A percentile compares a stretch with the other conserved stretches of the same genome.
Conservation (phyloP, 1,140 invertebrate species). For the Conus ventricosus region DNA sequence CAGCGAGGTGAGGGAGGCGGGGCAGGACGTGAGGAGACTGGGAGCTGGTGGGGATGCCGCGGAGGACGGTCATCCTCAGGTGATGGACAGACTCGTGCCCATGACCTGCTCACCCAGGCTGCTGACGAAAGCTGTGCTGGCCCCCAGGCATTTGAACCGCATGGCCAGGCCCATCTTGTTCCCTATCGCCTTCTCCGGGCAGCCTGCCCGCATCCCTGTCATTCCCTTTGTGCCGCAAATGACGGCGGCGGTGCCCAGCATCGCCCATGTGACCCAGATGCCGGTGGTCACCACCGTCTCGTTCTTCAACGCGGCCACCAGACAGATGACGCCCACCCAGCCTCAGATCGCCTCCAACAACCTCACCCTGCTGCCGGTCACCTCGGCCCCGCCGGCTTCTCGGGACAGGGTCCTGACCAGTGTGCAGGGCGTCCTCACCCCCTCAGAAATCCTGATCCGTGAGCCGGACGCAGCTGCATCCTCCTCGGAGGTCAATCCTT, state of each 20-base stretch:
- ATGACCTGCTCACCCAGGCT: neutral
- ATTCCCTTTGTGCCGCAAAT: neutral
- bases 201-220: neutral
- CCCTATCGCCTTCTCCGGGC: neutral
- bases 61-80: too few relatives aligned
- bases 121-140: neutral
- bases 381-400: neutral
- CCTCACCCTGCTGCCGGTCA: neutral
- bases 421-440: neutral
- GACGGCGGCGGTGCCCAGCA: neutral
- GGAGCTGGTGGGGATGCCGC: neutral
- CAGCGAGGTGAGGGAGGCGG: neutral
- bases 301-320: neutral
- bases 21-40: neutral
- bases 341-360: neutral
- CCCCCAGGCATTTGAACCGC: too few relatives aligned
- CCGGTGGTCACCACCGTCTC: neutral
- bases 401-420: neutral
- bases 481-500: neutral
- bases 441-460: neutral
- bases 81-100: too few relatives aligned
- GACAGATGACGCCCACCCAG: neutral
- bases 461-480: neutral
- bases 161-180: neutral
- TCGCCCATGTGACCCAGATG: too few relatives aligned